phyloP scores from a whole-genome alignment of 2,888 invertebrate genomes.

The Lasioglossum oenotherae region DNA sequence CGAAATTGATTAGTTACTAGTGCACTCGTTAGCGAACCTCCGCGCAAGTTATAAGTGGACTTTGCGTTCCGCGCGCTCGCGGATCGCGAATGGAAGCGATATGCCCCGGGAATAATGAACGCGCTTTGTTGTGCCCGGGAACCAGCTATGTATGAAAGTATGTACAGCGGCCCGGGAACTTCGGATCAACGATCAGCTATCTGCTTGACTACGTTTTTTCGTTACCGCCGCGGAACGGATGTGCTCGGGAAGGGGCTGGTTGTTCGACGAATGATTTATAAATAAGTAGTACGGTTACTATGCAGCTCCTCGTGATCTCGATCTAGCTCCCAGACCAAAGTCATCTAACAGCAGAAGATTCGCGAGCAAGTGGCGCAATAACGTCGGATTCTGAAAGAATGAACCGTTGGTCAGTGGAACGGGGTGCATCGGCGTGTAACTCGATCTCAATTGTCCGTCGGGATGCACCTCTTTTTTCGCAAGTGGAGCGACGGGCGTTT shows the following conservation, averaged over 20 bases:
- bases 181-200: neutral
- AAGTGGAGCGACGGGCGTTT: conserved; percentile 57
- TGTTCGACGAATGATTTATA: too few relatives aligned
- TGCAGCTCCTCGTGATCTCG: too few relatives aligned
- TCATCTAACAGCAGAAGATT: neutral
- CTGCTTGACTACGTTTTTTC: neutral
- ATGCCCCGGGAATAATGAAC: neutral
- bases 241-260: neutral
- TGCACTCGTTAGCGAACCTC: conserved; percentile 29
- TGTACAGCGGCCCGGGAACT: neutral
- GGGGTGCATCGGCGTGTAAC: neutral
- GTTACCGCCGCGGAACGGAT: neutral
- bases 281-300: too few relatives aligned
- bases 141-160: neutral
- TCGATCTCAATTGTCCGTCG: conserved; percentile 17
- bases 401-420: neutral
- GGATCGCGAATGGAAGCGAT: neutral
- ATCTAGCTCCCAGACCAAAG: neutral
- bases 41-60: conserved; percentile 23
- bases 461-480: conserved; percentile 7
- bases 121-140: neutral
- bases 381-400: neutral
- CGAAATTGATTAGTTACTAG: conserved; percentile 48
- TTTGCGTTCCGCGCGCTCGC: neutral
- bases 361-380: neutral